Evolutionary conservation across 2,113 vertebrate genomes (phyloP).

Genomic region (Hemicordylus capensis): DNA sequence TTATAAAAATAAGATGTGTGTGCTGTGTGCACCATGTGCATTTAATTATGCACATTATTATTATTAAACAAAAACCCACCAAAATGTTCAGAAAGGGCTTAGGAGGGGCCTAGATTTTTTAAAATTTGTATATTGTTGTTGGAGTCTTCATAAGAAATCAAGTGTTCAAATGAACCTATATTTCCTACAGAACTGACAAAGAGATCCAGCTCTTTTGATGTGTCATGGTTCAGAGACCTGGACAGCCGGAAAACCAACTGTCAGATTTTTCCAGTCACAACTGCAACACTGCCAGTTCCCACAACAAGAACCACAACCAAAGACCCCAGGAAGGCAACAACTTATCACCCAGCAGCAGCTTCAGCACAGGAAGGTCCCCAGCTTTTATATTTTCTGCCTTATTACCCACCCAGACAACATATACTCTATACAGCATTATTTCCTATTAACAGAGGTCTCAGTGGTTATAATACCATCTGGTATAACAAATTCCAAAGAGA

Average conservation of each 20-base stretch:
- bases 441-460: background rate
- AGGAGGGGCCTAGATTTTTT: too few relatives aligned
- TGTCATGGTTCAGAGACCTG: background rate
- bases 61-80: background rate
- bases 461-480: background rate
- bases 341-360: background rate
- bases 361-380: background rate
- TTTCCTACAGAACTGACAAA: slow-evolving; percentile 38
- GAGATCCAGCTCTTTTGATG: background rate
- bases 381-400: background rate
- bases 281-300: background rate
- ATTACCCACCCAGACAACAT: background rate
- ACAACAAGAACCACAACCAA: slow-evolving; percentile 1
- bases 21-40: background rate
- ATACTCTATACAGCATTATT: background rate
- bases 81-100: too few relatives aligned
- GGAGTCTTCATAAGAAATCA: background rate
- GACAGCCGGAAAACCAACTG: slow-evolving; percentile 42
- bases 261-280: slow-evolving; percentile 57
- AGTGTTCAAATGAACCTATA: background rate
- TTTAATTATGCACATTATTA: background rate
- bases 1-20: background rate
- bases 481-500: background rate
- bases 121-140: too few relatives aligned
- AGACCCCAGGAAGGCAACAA: background rate